Conservation (phyloP, 2,888 invertebrate genomes). For the Cheilosia pagana region DNA sequence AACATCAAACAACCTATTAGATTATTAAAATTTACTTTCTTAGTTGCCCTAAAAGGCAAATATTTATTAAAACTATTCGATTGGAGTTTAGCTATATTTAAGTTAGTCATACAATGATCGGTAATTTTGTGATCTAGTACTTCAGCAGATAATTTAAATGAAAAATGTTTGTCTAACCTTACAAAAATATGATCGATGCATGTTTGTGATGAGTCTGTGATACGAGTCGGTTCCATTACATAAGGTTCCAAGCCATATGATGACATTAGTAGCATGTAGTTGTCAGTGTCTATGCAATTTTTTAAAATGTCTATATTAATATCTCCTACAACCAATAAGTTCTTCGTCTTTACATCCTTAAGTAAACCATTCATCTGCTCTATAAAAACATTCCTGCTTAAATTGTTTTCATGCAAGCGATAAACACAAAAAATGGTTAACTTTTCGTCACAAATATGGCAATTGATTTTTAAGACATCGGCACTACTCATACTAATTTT, state of each 20-base stretch:
- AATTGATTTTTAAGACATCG: constrained; percentile 27
- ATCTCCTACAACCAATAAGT: constrained; percentile 11
- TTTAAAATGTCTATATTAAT: background rate
- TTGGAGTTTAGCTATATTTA: background rate
- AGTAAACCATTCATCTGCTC: constrained; percentile 5
- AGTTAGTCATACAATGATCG: constrained; percentile 18
- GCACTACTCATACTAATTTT: constrained; percentile 13
- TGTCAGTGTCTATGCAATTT: constrained; percentile 10
- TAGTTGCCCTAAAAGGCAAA: too few relatives aligned
- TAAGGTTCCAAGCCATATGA: constrained; percentile 19
- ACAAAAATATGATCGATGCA: constrained; percentile 17
- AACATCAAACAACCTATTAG: constrained; percentile 12
- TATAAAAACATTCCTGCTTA: constrained; percentile 14
- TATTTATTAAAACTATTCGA: background rate
- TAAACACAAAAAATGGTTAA: constrained; percentile 25
- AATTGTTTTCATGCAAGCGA: constrained; percentile 21
- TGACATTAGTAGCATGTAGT: constrained; percentile 3
- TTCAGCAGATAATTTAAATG: constrained; percentile 6
- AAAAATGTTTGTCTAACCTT: background rate
- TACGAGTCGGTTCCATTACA: constrained; percentile 25
- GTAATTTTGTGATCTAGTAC: constrained; percentile 29
- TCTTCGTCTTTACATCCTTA: constrained; percentile 15
- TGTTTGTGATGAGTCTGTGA: constrained; percentile 1
- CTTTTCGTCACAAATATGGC: background rate
- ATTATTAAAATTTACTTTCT: too few relatives aligned